Base-by-base conservation (phyloP, 1,140 invertebrate species). In the Drosophila nannoptera region DNA sequence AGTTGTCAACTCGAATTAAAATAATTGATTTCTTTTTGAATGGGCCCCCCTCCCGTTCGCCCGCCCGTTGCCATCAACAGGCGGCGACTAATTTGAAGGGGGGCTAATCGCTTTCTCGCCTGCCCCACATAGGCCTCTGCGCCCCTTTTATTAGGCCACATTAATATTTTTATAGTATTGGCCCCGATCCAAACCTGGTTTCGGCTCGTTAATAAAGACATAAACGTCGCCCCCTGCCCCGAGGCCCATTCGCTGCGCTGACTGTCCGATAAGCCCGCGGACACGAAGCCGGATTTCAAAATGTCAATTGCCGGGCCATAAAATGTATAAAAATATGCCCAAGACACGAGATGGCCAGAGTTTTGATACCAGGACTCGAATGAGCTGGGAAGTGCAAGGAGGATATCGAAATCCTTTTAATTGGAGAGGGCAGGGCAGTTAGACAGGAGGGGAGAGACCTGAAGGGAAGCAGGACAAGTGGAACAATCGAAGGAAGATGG, bases 21-120 rank as follows among this genome's bases (percentile, higher is more conserved):
- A 86, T 86, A 86, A 86, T 86, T 86, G 81, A 86, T 86, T 86
- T 81, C 77, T 80, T 86, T 66, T 86, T 64, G 12, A 80, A 75
- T 76, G 76, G 29, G 54, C 68, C 48, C 52, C 56, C 36, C 59
- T 61, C 64, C 83, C 59, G 59, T 66, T 40, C 59, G 63, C 64
- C 83, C 59, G 59, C 68, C 33, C 54, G 65, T 74, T 84, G 80
- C 86, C 80, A 84, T 55, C 33, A 9, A 9, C 81, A 84, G 22
- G 73, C 16, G 31, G 22, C 5, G 22, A 38, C 32, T 50, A 69
- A 69, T 64, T 69, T 64, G 22, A 73, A 56, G 38, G 40, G 33
- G 29, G 46, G 81, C 75, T 84, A 84, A 84, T 84, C 81, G 81
- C 52, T 86, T 77, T 77, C 63, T 84, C 56, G 80, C 80, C 80